Evolutionary conservation across 1,140 invertebrate species (phyloP).

Genomic region (Polyergus mexicanus): DNA sequence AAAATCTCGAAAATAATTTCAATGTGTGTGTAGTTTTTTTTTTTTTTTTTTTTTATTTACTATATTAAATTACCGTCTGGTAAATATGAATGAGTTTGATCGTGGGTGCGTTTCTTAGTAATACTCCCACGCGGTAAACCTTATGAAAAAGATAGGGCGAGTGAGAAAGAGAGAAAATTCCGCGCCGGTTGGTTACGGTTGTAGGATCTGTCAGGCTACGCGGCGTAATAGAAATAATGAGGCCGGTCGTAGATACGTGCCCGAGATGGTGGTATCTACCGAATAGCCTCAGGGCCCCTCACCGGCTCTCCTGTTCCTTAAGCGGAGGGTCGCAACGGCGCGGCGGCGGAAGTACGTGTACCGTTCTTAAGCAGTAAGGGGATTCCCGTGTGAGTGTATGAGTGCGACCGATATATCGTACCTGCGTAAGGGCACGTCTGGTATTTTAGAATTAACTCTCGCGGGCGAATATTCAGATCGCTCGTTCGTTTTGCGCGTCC

Average conservation of each 20-base stretch:
- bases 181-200: constrained; percentile 25
- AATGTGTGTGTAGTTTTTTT: too few species aligned
- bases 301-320: constrained; percentile 59
- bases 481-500: constrained; percentile 43
- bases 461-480: constrained; percentile 53
- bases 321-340: constrained; percentile 20
- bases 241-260: constrained; percentile 69
- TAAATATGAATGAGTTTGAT: constrained; percentile 53
- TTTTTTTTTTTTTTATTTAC: too few species aligned
- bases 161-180: constrained; percentile 34
- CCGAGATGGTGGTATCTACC: constrained; percentile 70
- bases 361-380: background rate
- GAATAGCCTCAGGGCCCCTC: constrained; percentile 67
- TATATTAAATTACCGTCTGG: background rate
- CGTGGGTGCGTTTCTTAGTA: constrained; percentile 13
- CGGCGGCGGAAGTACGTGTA: constrained; percentile 51
- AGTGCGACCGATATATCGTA: constrained; percentile 28
- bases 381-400: background rate
- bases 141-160: constrained; percentile 4
- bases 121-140: constrained; percentile 55
- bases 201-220: constrained; percentile 67
- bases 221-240: constrained; percentile 78
- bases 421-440: constrained; percentile 21
- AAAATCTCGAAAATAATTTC: background rate
- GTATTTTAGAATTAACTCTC: constrained; percentile 64